These are phyloP conservation scores for Hydrotaea diabolus DNA, from an alignment of 2,888 invertebrate genomes.

Conservation along the genomic window DNA sequence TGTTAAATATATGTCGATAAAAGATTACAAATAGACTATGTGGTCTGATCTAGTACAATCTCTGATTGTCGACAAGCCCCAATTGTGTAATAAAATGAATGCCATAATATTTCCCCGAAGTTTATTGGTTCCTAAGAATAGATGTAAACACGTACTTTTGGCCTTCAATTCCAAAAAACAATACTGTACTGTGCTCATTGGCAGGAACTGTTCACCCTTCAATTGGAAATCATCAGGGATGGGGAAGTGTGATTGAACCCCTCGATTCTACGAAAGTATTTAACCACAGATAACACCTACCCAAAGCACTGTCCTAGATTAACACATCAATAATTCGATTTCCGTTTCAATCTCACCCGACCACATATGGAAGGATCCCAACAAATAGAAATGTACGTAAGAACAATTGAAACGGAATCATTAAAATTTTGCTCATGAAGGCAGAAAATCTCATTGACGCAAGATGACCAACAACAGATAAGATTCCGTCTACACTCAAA, in stretches of 20 bases:
- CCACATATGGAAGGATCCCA: background rate
- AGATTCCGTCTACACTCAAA: background rate
- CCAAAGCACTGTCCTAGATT: background rate
- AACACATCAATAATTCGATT: background rate
- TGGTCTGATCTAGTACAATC: too few species aligned
- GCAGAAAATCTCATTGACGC: constrained; percentile 27
- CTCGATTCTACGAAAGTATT: background rate
- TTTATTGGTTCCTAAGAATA: background rate
- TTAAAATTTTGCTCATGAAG: constrained; percentile 65
- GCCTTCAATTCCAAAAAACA: background rate
- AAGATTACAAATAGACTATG: too few species aligned
- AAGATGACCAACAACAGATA: background rate
- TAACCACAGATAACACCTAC: too few species aligned
- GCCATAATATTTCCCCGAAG: too few species aligned
- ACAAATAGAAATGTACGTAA: constrained; percentile 6
- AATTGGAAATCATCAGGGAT: too few species aligned
- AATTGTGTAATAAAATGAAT: too few species aligned
- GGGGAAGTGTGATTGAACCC: background rate
- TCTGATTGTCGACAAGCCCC: too few species aligned
- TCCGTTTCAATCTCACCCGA: background rate
- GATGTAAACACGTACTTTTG: background rate
- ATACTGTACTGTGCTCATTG: background rate
- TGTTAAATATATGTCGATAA: too few species aligned
- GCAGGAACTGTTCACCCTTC: too few species aligned
- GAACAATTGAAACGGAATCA: constrained; percentile 41